Base-by-base conservation (phyloP, 2,797 vertebrate genomes). In the Nannoperca australis region DNA sequence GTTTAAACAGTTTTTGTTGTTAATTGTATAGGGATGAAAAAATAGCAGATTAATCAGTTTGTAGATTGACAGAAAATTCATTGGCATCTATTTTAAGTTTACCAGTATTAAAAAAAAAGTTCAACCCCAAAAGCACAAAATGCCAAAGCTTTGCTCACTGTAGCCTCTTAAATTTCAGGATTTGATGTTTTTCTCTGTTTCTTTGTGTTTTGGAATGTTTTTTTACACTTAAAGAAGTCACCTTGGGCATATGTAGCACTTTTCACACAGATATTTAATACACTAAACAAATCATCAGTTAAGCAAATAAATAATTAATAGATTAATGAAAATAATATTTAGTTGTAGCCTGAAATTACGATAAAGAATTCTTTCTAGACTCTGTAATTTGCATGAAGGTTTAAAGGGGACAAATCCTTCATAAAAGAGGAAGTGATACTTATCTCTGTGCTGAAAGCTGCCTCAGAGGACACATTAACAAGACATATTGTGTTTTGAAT, bases 401-500 rank as follows among this genome's bases (percentile, higher is more conserved):
- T 74, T 40, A 40, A 56, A 10, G 56, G 54, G 18, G 45, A 66
- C 36, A 71, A 71, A 44, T 34, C 30, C 17, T 53, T 70, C 44
- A 70, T 50, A 12, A 61, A 65, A 13, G 22, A 59, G 66, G 65
- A 77, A 67, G 38, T 70, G 60, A 67, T 59, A 24, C 75, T 32
- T 30, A 70, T 70, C 24, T 81, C 30, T 62, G 20, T 2, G 36
- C 65, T 74, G 70, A 47, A 66, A 71, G 38, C 34, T 66, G 66
- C 60, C 47, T 61, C 64, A 54, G 32, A 74, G 24, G 70, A 30
- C 45, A 53, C 53, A 59, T 73, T 66, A 70, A n/a, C 66, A 56
- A 56, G 54, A 75, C 66, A 17, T 24, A 18, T 30, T 71, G 50
- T 68, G 63, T 49, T 76, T 69, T 64, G 22, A 73, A 51, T 58